These are phyloP conservation scores for Stictocephala bisonia DNA, from an alignment of 2,888 invertebrate genomes.

Conservation along the genomic window DNA sequence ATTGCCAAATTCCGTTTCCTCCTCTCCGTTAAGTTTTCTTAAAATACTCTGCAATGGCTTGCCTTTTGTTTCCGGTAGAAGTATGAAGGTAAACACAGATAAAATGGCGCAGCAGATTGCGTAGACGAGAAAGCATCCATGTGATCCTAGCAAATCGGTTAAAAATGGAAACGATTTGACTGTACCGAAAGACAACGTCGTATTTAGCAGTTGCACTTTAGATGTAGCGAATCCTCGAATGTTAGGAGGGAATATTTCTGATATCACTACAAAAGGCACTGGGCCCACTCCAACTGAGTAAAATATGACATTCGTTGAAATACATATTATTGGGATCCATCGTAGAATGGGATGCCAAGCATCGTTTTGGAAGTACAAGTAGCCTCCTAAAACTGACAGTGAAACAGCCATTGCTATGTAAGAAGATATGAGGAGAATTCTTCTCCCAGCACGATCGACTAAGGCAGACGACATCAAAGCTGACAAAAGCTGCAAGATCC, in stretches of 20 bases:
- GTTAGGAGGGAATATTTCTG: slow-evolving; percentile 66
- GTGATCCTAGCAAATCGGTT: slow-evolving; percentile 63
- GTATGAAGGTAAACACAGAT: slow-evolving; percentile 62
- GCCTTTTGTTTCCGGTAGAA: slow-evolving; percentile 66
- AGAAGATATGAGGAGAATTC: slow-evolving; percentile 65
- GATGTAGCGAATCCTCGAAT: slow-evolving; percentile 65
- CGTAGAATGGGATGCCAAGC: slow-evolving; percentile 54
- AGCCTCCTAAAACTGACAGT: slow-evolving; percentile 61
- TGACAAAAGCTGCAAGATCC: slow-evolving; percentile 63
- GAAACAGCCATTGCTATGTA: slow-evolving; percentile 62
- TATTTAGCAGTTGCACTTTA: slow-evolving; percentile 65
- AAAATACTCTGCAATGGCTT: slow-evolving; percentile 65
- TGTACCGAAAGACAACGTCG: slow-evolving; percentile 63
- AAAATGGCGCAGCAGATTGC: slow-evolving; percentile 63
- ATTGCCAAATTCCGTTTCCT: background rate
- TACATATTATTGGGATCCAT: slow-evolving; percentile 65
- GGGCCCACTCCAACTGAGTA: slow-evolving; percentile 66
- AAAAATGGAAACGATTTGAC: slow-evolving; percentile 65
- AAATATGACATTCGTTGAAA: slow-evolving; percentile 65
- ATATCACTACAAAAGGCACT: slow-evolving; percentile 65
- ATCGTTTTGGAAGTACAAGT: slow-evolving; percentile 60
- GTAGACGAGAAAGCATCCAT: slow-evolving; percentile 65
- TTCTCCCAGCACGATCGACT: slow-evolving; percentile 66
- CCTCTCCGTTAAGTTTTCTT: slow-evolving; percentile 55
- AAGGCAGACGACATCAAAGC: slow-evolving; percentile 60